A percentile compares a stretch with the other conserved stretches of the same genome.
phyloP scores from a whole-genome alignment of 2,888 invertebrate genomes.

The Himalopsyche kuldschensis region DNA sequence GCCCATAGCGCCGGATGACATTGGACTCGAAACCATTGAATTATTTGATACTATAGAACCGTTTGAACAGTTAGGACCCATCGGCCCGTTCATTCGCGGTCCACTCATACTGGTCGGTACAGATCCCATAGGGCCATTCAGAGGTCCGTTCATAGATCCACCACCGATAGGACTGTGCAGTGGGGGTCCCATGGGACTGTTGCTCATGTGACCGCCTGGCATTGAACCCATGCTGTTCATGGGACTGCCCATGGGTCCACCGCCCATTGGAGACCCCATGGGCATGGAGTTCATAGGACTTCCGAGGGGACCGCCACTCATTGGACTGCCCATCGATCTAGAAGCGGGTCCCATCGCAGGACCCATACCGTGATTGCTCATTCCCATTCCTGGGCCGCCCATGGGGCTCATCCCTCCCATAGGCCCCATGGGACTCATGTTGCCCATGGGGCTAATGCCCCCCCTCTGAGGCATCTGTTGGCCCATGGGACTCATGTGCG shows the following conservation, averaged over 20 bases:
- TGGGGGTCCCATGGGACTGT: constrained; percentile 74
- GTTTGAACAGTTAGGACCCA: constrained; percentile 61
- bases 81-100: constrained; percentile 60
- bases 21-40: constrained; percentile 60
- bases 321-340: constrained; percentile 71
- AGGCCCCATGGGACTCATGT: constrained; percentile 71
- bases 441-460: constrained; percentile 69
- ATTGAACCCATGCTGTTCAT: constrained; percentile 68
- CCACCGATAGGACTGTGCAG: constrained; percentile 72
- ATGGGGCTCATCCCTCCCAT: constrained; percentile 72
- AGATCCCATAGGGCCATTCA: constrained; percentile 63
- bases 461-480: constrained; percentile 66
- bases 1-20: constrained; percentile 58
- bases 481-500: constrained; percentile 64
- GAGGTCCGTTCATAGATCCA: constrained; percentile 60
- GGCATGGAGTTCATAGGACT: constrained; percentile 73
- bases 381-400: constrained; percentile 71
- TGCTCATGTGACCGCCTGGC: constrained; percentile 66
- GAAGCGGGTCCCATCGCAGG: constrained; percentile 61
- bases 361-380: constrained; percentile 65
- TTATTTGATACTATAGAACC: constrained; percentile 61
- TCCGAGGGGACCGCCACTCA: constrained; percentile 60
- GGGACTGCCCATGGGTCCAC: constrained; percentile 73
- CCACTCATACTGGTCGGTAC: constrained; percentile 64
- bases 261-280: constrained; percentile 71